Conservation (phyloP, 2,888 invertebrate species). For the Odiellus spinosus region DNA sequence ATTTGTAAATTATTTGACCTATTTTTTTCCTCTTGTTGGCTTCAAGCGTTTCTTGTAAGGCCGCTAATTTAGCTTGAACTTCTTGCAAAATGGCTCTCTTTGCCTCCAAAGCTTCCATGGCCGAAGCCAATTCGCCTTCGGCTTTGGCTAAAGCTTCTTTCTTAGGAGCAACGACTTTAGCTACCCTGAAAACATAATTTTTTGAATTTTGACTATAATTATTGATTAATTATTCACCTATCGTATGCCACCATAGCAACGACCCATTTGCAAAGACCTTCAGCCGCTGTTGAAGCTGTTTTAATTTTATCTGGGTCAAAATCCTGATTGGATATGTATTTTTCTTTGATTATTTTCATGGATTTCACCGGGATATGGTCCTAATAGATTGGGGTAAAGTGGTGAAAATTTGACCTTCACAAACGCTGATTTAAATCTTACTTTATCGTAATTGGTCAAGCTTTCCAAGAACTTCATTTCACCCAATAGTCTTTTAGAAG, state of each 20-base stretch:
- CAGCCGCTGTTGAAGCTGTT: conserved; percentile 34
- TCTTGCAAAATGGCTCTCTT: conserved; percentile 31
- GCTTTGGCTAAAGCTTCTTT: conserved; percentile 31
- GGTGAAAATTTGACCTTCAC: not conserved
- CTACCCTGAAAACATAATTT: conserved; percentile 11
- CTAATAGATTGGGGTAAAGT: conserved; percentile 8
- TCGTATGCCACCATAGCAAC: conserved; percentile 40
- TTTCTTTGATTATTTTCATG: conserved; percentile 40
- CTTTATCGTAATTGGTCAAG: conserved; percentile 72
- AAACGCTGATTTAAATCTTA: not conserved
- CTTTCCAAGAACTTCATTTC: conserved; percentile 89
- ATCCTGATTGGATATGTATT: conserved; percentile 42
- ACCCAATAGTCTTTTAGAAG: conserved; percentile 71
- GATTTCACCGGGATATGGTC: conserved; percentile 68
- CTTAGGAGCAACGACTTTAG: conserved; percentile 33
- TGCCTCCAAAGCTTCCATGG: conserved; percentile 30
- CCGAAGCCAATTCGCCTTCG: conserved; percentile 28
- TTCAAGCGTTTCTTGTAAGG: conserved; percentile 30
- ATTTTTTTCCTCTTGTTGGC: conserved; percentile 6
- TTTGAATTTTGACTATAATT: not conserved
- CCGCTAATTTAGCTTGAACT: conserved; percentile 32
- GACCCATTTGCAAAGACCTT: conserved; percentile 39
- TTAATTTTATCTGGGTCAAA: conserved; percentile 33
- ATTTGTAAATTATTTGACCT: not conserved
- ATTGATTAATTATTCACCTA: conserved; percentile 14